These are phyloP conservation scores for Volucella inanis DNA, from an alignment of 2,888 invertebrate genomes.

Conservation along the genomic window DNA sequence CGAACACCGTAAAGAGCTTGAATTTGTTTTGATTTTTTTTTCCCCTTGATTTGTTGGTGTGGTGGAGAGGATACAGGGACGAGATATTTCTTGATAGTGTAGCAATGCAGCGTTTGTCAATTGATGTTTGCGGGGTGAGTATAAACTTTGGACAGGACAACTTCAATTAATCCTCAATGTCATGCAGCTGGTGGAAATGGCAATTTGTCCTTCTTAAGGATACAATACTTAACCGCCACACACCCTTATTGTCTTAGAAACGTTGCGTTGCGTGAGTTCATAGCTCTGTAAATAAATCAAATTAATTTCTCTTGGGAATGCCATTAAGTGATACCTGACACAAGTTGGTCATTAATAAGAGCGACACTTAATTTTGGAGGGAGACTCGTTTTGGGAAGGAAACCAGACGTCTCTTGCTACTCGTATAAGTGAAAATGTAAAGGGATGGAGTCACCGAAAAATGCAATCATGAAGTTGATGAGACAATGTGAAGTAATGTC, in stretches of 20 bases:
- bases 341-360: slow-evolving; percentile 36
- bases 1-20: slow-evolving; percentile 11
- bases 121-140: background rate
- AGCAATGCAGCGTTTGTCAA: background rate
- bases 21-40: slow-evolving; percentile 27
- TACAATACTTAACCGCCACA: background rate
- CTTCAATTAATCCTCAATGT: slow-evolving; percentile 42
- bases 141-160: slow-evolving; percentile 15
- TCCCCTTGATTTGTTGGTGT: background rate
- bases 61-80: background rate
- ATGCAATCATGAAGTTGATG: no score
- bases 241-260: slow-evolving; percentile 9
- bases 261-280: slow-evolving; percentile 26
- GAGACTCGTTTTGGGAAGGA: no score
- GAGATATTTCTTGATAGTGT: slow-evolving; percentile 6
- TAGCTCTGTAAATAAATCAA: slow-evolving; percentile 40
- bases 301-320: slow-evolving; percentile 52
- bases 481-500: no score
- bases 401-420: no score
- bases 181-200: slow-evolving; percentile 19
- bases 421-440: no score
- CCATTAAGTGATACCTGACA: slow-evolving; percentile 49
- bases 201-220: slow-evolving; percentile 39
- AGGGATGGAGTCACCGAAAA: no score
- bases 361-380: slow-evolving; percentile 3